phyloP scores from a whole-genome alignment of 1,140 invertebrate species.

The Glomeris maerens region DNA sequence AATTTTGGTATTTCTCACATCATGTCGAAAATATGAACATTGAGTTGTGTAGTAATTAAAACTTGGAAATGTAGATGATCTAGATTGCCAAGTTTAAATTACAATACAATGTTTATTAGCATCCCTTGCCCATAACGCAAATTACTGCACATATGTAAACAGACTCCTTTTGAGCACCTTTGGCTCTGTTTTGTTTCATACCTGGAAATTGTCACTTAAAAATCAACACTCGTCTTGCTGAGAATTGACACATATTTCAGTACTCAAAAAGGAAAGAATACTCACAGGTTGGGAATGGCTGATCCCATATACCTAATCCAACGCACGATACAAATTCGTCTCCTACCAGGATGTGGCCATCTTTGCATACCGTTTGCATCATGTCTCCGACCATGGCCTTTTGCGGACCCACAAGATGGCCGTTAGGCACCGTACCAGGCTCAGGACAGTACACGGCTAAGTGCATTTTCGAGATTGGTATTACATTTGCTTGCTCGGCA shows the following conservation, averaged over 20 bases:
- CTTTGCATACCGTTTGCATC: constrained; percentile 59
- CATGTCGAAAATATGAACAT: constrained; percentile 2
- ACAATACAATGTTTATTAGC: not conserved
- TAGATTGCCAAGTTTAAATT: not conserved
- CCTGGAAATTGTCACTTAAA: constrained; percentile 6
- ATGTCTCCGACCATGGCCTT: constrained; percentile 50
- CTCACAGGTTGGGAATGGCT: constrained; percentile 64
- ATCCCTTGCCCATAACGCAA: not conserved
- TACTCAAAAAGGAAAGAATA: constrained; percentile 17
- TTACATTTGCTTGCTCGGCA: not conserved
- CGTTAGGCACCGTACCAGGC: constrained; percentile 53
- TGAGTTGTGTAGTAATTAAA: not conserved
- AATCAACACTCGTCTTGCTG: no score
- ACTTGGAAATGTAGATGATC: not conserved
- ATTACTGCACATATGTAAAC: not conserved
- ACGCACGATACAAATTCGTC: constrained; percentile 67
- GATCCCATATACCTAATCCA: constrained; percentile 71
- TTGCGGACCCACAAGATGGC: constrained; percentile 42
- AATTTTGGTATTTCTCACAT: not conserved
- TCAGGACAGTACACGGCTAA: constrained; percentile 62
- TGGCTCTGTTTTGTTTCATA: not conserved
- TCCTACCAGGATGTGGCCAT: constrained; percentile 53
- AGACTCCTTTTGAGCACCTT: not conserved
- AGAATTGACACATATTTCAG: no score
- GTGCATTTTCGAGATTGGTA: constrained; percentile 22